Evolutionary conservation across 2,797 vertebrate species (phyloP).

Genomic region (Bucorvus abyssinicus): DNA sequence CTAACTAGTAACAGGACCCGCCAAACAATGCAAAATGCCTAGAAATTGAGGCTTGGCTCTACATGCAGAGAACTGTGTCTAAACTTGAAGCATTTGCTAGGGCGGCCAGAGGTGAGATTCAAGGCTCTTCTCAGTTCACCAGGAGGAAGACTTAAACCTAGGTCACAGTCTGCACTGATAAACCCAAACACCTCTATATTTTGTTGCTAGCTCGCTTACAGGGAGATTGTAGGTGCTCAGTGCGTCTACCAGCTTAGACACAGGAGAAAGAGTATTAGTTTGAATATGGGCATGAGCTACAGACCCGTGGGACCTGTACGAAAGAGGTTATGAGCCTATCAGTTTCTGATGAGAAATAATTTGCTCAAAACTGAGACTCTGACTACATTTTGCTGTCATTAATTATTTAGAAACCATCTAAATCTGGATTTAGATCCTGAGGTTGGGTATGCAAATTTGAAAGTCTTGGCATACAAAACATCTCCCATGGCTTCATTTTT

Average conservation of each 20-base stretch:
- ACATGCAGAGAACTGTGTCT: not conserved
- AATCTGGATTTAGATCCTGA: constrained; percentile 11
- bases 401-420: constrained; percentile 22
- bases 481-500: not conserved
- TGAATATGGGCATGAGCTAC: not conserved
- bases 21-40: constrained; percentile 19
- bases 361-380: not conserved
- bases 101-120: not conserved
- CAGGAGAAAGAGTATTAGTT: not conserved
- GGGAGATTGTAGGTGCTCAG: not conserved
- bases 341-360: not conserved
- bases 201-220: not conserved
- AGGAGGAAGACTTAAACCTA: not conserved
- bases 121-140: not conserved
- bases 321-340: not conserved
- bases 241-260: not conserved
- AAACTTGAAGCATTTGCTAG: not conserved
- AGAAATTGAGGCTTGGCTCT: not conserved
- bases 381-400: constrained; percentile 1
- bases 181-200: not conserved
- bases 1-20: constrained; percentile 30
- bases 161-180: not conserved
- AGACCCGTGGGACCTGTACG: not conserved
- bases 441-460: not conserved
- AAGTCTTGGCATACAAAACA: not conserved